phyloP scores from a whole-genome alignment of 2,113 vertebrate genomes.

The Grammomys surdaster region DNA sequence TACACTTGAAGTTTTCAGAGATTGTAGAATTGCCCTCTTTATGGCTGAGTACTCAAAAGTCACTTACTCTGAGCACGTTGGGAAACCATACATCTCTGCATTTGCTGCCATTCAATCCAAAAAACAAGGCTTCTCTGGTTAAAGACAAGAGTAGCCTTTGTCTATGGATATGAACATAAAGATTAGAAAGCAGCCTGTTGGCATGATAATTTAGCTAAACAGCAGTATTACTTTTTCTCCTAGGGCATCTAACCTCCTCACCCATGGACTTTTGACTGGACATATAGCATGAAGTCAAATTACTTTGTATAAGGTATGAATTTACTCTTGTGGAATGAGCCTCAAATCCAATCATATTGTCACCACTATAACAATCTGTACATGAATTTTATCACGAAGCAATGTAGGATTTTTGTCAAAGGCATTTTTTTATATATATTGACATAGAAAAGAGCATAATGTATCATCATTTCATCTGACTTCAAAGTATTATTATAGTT shows the following conservation, averaged over 20 bases:
- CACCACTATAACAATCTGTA: not conserved
- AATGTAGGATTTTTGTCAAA: not conserved
- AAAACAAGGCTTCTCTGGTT: not conserved
- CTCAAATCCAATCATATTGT: not conserved
- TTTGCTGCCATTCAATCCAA: not conserved
- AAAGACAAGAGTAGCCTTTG: not conserved
- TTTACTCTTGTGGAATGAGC: not conserved
- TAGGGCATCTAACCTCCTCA: not conserved
- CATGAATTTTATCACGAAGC: not conserved
- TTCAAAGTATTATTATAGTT: not conserved
- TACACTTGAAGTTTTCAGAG: no score
- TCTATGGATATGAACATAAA: not conserved
- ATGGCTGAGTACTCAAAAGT: not conserved
- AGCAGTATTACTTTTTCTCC: not conserved
- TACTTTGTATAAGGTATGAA: not conserved
- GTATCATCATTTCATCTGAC: not conserved
- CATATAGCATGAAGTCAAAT: not conserved
- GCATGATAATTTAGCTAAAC: not conserved
- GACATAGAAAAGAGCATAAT: not conserved
- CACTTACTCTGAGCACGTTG: not conserved
- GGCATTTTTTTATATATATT: not conserved
- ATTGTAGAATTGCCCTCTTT: not conserved
- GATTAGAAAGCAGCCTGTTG: not conserved
- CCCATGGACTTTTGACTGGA: not conserved
- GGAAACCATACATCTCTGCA: not conserved